phyloP scores from a whole-genome alignment of 2,797 vertebrate species.

The Neosalanx taihuensis region DNA sequence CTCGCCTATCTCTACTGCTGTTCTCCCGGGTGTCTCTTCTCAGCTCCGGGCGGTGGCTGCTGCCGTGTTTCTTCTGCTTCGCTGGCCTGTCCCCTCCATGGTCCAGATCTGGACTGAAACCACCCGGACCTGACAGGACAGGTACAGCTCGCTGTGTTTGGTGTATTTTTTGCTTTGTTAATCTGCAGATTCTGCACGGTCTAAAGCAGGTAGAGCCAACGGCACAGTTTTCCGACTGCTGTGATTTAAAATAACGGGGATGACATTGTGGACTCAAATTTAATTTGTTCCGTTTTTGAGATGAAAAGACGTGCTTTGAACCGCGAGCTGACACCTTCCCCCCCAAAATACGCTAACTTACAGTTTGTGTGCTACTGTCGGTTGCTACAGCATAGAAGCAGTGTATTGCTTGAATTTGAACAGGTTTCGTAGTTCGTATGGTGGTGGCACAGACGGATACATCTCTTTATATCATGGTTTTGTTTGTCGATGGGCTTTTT shows the following conservation, averaged over 20 bases:
- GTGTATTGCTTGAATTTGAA: constrained; percentile 51
- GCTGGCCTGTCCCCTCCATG: constrained; percentile 59
- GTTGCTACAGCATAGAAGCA: constrained; percentile 56
- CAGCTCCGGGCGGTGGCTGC: constrained; percentile 58
- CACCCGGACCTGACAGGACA: constrained; percentile 63
- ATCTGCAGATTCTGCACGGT: constrained; percentile 21
- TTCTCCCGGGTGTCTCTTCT: constrained; percentile 47
- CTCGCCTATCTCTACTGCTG: constrained; percentile 39
- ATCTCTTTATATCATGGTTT: constrained; percentile 27
- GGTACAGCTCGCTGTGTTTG: constrained; percentile 53
- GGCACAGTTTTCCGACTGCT: neutral
- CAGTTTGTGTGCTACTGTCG: constrained; percentile 50
- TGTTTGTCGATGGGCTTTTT: neutral
- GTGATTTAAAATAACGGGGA: constrained; percentile 5
- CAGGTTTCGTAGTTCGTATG: constrained; percentile 49
- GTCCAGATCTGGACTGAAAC: constrained; percentile 57
- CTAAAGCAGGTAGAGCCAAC: constrained; percentile 44
- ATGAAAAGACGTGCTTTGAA: neutral
- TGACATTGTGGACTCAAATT: constrained; percentile 47
- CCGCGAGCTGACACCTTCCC: constrained; percentile 21
- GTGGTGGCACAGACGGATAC: neutral
- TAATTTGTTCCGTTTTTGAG: neutral
- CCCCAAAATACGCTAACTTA: constrained; percentile 13
- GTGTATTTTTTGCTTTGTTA: constrained; percentile 26
- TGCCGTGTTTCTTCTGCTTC: constrained; percentile 47